Base-by-base conservation (phyloP, 2,113 vertebrate genomes). In the Semicossyphus pulcher region DNA sequence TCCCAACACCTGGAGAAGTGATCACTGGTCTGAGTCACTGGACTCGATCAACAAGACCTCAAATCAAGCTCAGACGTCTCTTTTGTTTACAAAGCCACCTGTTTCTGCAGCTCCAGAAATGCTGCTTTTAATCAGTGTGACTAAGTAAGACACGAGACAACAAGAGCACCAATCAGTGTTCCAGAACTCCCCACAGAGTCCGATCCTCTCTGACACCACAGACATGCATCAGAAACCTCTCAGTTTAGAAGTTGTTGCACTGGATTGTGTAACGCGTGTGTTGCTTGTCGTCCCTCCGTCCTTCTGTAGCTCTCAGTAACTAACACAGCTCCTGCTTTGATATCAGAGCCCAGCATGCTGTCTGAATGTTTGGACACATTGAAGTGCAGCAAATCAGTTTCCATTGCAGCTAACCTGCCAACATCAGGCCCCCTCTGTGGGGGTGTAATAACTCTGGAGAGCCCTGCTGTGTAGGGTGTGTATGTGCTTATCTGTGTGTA, bases 371-470 rank as follows among this genome's bases (percentile, higher is more conserved):
- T 80, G 58, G 77, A 83, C 70, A 53, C 34, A 39, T 21, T 0
- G 8, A 71, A 48, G 70, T 66, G 59, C 45, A 63, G 64, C 47
- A 72, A 85, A 83, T 81, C 67, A 73, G 71, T 47, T 74, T 81
- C 56, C 52, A 23, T 1, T 21, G 41, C 26, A 48, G 3, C 37
- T 42, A 44, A 48, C 44, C 64, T 67, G 59, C 28, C 47, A 51
- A 76, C 66, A 78, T 64, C 56, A 81, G 76, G 15, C 36, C 45
- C 25, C 11, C 0, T 76, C 63, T 42, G n/a, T 37, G 54, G 57
- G 47, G 36, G 49, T 76, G 39, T 60, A 67, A 73, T 69, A 65
- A 61, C 47, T 63, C 39, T n/a, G 29, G 25, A 36, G 44, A 56
- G 45, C 45, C 76, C 65, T 66, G 73, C 73, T 71, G 67, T 42